Percentiles rank a stretch among this genome's conserved stretches.
Evolutionary conservation across 2,888 invertebrate species (phyloP).

Genomic region (Stegana nigrithorax): DNA sequence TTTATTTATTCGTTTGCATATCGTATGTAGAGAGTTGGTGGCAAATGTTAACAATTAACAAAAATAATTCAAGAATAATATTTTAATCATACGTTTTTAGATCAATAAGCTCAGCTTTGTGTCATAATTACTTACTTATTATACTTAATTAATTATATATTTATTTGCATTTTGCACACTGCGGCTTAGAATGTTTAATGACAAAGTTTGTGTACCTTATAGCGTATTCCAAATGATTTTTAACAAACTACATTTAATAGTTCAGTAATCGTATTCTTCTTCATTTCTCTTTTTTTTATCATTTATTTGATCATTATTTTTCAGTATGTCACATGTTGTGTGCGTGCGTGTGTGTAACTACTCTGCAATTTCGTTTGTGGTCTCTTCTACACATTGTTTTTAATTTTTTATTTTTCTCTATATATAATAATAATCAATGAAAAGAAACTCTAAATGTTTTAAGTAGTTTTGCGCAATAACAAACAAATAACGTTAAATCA

Average conservation of each 20-base stretch:
- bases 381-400: background rate
- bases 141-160: conserved; percentile 43
- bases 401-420: background rate
- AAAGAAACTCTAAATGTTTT: too few species aligned
- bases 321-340: conserved; percentile 12
- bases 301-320: too few species aligned
- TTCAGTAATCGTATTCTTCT: background rate
- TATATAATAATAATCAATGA: too few species aligned
- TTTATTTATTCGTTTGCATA: too few species aligned
- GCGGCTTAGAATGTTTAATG: conserved; percentile 63
- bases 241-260: too few species aligned
- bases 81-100: conserved; percentile 29
- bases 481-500: too few species aligned
- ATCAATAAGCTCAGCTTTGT: conserved; percentile 59
- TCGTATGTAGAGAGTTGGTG: too few species aligned
- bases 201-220: conserved; percentile 43
- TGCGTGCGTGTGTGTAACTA: conserved; percentile 12
- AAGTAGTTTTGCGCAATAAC: too few species aligned
- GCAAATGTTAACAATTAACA: too few species aligned
- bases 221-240: conserved; percentile 38
- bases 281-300: background rate
- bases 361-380: conserved; percentile 6
- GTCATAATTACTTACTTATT: conserved; percentile 23
- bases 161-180: conserved; percentile 68
- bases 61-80: too few species aligned